Evolutionary conservation across 2,113 vertebrate species (phyloP).

Genomic region (Paratilapia polleni): DNA sequence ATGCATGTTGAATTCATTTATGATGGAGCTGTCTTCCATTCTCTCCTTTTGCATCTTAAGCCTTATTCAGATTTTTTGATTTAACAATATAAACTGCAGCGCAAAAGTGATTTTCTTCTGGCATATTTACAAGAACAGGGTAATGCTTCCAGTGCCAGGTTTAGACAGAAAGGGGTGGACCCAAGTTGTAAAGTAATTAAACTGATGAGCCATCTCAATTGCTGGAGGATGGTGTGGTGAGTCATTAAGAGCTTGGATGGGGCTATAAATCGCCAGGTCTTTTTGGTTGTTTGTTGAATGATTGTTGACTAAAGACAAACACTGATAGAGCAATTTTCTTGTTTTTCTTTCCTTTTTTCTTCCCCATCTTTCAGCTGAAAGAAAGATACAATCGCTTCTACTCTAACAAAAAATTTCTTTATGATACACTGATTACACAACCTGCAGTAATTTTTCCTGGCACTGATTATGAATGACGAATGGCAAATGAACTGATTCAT

Average conservation of each 20-base stretch:
- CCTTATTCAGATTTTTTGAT: constrained; percentile 24
- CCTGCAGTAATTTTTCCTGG: not conserved
- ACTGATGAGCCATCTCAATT: constrained; percentile 69
- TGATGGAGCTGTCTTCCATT: not conserved
- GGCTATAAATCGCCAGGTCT: constrained; percentile 61
- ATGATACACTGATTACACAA: not conserved
- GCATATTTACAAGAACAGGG: constrained; percentile 48
- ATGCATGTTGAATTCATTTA: not conserved
- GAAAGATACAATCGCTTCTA: not conserved
- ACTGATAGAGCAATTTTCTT: constrained; percentile 15
- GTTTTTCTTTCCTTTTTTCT: not conserved
- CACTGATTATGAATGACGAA: constrained; percentile 4
- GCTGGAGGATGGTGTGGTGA: constrained; percentile 55
- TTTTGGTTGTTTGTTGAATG: constrained; percentile 42
- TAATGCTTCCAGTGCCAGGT: constrained; percentile 33
- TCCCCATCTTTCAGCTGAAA: not conserved
- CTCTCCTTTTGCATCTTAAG: not conserved
- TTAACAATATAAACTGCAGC: constrained; percentile 2
- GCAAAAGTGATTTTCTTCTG: constrained; percentile 23
- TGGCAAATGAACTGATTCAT: not conserved
- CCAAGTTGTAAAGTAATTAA: constrained; percentile 69
- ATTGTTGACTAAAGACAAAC: constrained; percentile 47
- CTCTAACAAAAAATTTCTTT: not conserved
- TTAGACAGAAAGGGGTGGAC: constrained; percentile 54
- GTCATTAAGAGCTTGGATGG: constrained; percentile 63